Evolutionary conservation across 1,140 invertebrate species (phyloP).

Genomic region (Calosoma granatense): DNA sequence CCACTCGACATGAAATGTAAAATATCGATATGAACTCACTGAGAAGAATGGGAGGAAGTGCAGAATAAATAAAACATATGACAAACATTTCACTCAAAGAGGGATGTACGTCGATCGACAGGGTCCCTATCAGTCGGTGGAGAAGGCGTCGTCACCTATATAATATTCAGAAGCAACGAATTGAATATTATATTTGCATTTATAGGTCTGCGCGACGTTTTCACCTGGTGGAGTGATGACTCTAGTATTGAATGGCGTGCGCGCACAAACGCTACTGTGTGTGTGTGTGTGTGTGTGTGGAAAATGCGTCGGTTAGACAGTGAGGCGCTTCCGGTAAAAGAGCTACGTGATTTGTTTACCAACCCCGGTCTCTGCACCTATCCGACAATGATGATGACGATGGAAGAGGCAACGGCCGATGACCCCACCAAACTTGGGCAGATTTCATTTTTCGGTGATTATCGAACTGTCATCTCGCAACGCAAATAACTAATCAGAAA

Average conservation of each 20-base stretch:
- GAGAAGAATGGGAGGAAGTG: not conserved
- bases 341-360: conserved; percentile 7
- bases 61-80: conserved; percentile 16
- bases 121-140: not conserved
- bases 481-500: too few relatives aligned
- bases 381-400: not conserved
- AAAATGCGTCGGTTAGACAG: not conserved
- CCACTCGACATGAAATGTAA: conserved; percentile 12
- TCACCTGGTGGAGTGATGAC: not conserved
- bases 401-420: not conserved
- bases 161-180: not conserved
- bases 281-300: too few relatives aligned
- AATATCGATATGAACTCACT: conserved; percentile 10
- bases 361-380: not conserved
- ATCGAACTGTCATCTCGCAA: not conserved
- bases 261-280: too few relatives aligned
- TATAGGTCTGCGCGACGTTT: conserved; percentile 4
- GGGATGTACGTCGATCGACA: too few relatives aligned
- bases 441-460: conserved; percentile 1
- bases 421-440: not conserved
- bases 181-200: conserved; percentile 9
- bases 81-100: conserved; percentile 12
- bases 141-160: conserved; percentile 1
- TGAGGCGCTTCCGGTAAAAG: not conserved
- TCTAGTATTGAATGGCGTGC: too few relatives aligned